Evolutionary conservation across 2,113 vertebrate species (phyloP).

Genomic region (Carlito syrichta): DNA sequence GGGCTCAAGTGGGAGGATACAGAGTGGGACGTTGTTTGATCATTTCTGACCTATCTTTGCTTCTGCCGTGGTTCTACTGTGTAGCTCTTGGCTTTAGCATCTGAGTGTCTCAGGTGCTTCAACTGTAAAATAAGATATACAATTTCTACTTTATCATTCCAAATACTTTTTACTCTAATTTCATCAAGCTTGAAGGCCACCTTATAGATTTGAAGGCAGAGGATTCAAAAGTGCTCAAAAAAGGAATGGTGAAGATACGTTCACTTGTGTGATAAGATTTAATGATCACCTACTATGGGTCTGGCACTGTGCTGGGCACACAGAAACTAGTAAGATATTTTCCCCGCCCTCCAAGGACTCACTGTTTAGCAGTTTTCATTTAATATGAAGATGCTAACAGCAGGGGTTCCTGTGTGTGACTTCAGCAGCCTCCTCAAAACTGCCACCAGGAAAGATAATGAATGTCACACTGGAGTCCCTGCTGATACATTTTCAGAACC

Average conservation of each 20-base stretch:
- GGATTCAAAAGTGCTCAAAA: background rate
- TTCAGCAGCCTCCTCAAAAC: background rate
- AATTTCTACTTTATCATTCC: background rate
- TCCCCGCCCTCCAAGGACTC: background rate
- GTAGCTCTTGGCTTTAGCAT: background rate
- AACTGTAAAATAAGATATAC: background rate
- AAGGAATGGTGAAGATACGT: background rate
- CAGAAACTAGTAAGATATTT: background rate
- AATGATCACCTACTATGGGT: background rate
- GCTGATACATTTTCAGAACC: background rate
- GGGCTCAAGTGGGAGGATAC: accelerated
- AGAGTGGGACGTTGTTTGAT: no score
- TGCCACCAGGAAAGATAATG: background rate
- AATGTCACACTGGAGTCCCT: background rate
- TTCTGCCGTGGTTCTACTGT: background rate
- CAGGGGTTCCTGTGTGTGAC: background rate
- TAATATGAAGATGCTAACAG: background rate
- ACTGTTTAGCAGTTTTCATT: background rate
- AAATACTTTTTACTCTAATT: background rate
- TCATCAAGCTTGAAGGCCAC: background rate
- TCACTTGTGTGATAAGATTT: background rate
- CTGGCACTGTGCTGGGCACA: background rate
- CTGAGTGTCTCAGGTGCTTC: background rate
- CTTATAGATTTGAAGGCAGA: background rate
- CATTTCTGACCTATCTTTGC: background rate